Evolutionary conservation across 1,140 invertebrate genomes (phyloP).

Genomic region (Drosophila arawakana): DNA sequence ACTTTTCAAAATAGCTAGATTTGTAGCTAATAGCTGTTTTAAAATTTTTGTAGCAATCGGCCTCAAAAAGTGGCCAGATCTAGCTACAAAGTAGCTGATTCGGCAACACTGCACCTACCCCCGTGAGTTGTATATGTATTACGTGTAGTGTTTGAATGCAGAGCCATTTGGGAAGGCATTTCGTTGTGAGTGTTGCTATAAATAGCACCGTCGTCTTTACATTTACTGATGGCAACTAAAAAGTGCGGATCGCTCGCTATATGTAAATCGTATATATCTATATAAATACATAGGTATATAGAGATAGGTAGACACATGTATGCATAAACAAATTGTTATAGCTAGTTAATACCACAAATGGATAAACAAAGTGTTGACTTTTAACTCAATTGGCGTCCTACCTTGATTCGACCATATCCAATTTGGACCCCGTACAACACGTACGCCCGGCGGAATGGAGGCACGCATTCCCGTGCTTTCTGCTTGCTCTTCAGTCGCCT

Average conservation of each 20-base stretch:
- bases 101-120: too few species aligned
- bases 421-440: conserved; percentile 92
- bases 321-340: conserved; percentile 56
- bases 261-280: conserved; percentile 30
- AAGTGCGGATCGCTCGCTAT: conserved; percentile 36
- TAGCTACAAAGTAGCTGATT: too few species aligned
- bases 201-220: conserved; percentile 75
- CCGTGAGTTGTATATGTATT: conserved; percentile 19
- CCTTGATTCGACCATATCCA: conserved; percentile 92
- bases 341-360: conserved; percentile 65
- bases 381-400: conserved; percentile 57
- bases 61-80: too few species aligned
- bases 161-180: conserved; percentile 62
- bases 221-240: conserved; percentile 48
- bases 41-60: too few species aligned
- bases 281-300: conserved; percentile 21
- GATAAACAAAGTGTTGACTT: conserved; percentile 59
- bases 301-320: conserved; percentile 6
- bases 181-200: conserved; percentile 68
- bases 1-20: too few species aligned
- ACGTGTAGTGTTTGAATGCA: conserved; percentile 28
- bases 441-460: conserved; percentile 86
- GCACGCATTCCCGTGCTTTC: conserved; percentile 69
- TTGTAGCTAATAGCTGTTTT: too few species aligned
- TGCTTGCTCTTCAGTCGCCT: conserved; percentile 39